A percentile compares a stretch with the other conserved stretches of the same genome.
phyloP scores from a whole-genome alignment of 2,888 invertebrate species.

The Philereme vetulata region DNA sequence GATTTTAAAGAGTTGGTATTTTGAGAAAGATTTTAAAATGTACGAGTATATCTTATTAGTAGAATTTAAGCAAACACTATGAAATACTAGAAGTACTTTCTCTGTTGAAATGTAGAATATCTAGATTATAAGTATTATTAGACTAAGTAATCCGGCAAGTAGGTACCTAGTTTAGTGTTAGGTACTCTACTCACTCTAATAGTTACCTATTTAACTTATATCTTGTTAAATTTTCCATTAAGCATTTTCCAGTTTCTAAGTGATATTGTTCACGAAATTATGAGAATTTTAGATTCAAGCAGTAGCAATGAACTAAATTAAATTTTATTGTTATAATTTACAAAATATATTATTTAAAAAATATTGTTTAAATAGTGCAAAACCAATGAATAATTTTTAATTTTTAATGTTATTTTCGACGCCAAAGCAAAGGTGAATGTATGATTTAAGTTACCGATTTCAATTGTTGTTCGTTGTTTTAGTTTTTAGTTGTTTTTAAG shows the following conservation, averaged over 20 bases:
- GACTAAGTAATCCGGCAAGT: not conserved
- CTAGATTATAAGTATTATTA: slow-evolving; percentile 2
- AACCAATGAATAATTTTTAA: too few species aligned
- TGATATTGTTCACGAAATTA: too few species aligned
- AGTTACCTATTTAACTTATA: too few species aligned
- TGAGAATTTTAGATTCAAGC: too few species aligned
- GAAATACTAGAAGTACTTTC: not conserved
- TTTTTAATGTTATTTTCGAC: slow-evolving; percentile 28
- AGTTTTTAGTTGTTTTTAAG: slow-evolving; percentile 4
- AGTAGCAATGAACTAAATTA: too few species aligned
- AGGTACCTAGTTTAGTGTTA: too few species aligned
- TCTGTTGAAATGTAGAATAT: not conserved
- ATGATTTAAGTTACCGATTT: slow-evolving; percentile 22
- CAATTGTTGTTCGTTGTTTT: slow-evolving; percentile 23
- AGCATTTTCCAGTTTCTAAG: too few species aligned
- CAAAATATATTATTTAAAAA: too few species aligned
- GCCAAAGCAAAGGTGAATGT: slow-evolving; percentile 55
- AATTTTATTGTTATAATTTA: too few species aligned
- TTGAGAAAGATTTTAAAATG: slow-evolving; percentile 11
- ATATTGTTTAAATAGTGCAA: too few species aligned
- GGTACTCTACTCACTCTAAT: too few species aligned
- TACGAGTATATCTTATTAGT: not conserved
- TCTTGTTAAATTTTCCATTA: too few species aligned
- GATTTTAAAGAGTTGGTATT: slow-evolving; percentile 2
- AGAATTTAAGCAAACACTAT: not conserved